Percentiles rank a stretch among this genome's conserved stretches.
Conservation (phyloP, 2,797 vertebrate species). For the Myotis planiceps region DNA sequence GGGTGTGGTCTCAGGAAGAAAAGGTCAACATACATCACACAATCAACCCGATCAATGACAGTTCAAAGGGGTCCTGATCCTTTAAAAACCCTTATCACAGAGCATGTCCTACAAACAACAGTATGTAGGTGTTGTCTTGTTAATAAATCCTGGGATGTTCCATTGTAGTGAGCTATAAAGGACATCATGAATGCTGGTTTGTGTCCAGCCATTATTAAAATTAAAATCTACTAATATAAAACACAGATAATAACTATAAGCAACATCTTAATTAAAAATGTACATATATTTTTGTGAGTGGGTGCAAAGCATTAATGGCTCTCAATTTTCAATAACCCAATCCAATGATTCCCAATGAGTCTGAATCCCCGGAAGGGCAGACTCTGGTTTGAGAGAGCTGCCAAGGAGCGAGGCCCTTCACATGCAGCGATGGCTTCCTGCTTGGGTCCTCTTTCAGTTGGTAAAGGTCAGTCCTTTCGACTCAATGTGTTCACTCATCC, state of each 20-base stretch:
- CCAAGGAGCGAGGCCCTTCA: neutral
- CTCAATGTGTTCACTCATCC: neutral
- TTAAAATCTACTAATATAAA: slow-evolving; percentile 6
- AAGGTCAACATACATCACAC: neutral
- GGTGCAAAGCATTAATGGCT: neutral
- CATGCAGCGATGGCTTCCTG: neutral
- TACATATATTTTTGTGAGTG: neutral
- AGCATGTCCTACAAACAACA: neutral
- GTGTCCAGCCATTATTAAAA: neutral
- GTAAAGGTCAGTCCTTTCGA: neutral
- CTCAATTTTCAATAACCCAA: neutral
- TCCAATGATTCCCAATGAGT: neutral
- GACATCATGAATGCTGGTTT: neutral
- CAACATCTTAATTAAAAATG: neutral
- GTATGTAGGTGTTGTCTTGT: neutral
- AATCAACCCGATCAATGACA: neutral
- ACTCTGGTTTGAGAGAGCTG: neutral
- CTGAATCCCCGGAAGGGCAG: neutral
- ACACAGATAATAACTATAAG: neutral
- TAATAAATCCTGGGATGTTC: neutral
- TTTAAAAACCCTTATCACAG: neutral
- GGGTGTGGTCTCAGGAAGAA: neutral
- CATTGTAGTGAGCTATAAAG: neutral
- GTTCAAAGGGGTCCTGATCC: neutral
- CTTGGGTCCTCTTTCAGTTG: neutral